These are phyloP conservation scores for Ylistrum balloti DNA, from an alignment of 1,140 invertebrate genomes.

Conservation along the genomic window DNA sequence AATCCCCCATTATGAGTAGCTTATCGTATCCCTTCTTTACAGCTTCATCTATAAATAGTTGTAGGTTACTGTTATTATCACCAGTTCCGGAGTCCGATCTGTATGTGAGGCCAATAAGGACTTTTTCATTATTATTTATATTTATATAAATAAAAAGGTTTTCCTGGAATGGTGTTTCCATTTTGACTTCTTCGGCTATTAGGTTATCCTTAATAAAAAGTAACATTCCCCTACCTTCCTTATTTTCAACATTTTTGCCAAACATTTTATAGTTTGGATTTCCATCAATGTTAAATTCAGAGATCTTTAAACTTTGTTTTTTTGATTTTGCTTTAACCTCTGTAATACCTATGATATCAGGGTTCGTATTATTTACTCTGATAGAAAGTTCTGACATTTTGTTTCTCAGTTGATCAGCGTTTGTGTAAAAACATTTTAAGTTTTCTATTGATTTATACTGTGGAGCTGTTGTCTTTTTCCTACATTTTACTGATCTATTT, in stretches of 20 bases:
- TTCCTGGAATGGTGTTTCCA: slow-evolving; percentile 40
- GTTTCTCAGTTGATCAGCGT: slow-evolving; percentile 47
- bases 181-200: neutral
- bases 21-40: no score
- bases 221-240: neutral
- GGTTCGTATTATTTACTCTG: slow-evolving; percentile 40
- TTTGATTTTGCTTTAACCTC: slow-evolving; percentile 47
- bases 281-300: neutral
- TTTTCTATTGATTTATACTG: no score
- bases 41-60: no score
- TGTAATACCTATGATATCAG: slow-evolving; percentile 45
- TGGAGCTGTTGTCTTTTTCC: no score
- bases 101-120: no score
- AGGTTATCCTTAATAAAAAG: neutral
- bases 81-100: no score
- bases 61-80: no score
- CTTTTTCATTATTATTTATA: no score
- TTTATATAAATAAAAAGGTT: slow-evolving; percentile 31
- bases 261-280: neutral
- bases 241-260: neutral
- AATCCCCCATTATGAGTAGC: no score
- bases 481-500: no score
- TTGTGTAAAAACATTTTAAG: slow-evolving; percentile 49
- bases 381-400: slow-evolving; percentile 42
- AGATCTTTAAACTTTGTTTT: neutral